These are phyloP conservation scores for Bembecia ichneumoniformis DNA, from an alignment of 2,888 invertebrate species.

Conservation along the genomic window DNA sequence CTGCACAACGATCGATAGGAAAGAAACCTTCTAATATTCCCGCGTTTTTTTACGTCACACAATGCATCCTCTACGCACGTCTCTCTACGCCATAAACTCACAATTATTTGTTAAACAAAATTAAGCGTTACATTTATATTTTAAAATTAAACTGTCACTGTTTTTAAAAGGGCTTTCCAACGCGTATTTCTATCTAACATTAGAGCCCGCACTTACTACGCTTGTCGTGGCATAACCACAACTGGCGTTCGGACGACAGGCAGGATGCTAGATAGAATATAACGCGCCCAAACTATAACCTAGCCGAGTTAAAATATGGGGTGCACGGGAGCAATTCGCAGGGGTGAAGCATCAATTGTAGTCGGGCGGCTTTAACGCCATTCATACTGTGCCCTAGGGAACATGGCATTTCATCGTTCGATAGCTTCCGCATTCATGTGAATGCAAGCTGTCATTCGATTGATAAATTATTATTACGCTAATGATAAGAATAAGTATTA, in stretches of 20 bases:
- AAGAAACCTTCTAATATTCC: conserved; percentile 35
- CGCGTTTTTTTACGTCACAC: conserved; percentile 41
- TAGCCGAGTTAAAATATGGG: conserved; percentile 55
- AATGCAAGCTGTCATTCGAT: conserved; percentile 2
- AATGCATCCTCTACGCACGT: background rate
- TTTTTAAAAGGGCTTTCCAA: background rate
- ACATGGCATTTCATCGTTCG: conserved; percentile 34
- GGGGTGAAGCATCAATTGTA: conserved; percentile 34
- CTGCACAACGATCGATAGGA: conserved; percentile 51
- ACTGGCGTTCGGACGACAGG: conserved; percentile 14
- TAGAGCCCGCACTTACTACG: conserved; percentile 47
- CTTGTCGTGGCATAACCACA: conserved; percentile 47
- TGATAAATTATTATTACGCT: background rate
- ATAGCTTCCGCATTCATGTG: conserved; percentile 51
- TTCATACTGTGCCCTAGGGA: conserved; percentile 41
- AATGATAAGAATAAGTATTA: too few species aligned
- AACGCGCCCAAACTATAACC: conserved; percentile 59
- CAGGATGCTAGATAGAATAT: conserved; percentile 43
- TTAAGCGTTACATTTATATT: background rate
- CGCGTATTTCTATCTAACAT: background rate
- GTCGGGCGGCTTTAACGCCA: conserved; percentile 45
- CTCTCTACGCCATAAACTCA: background rate
- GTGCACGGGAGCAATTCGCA: conserved; percentile 29
- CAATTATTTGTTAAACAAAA: background rate
- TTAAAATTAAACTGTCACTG: background rate